These are phyloP conservation scores for Zapus hudsonius DNA, from an alignment of 2,113 vertebrate species.

Conservation along the genomic window DNA sequence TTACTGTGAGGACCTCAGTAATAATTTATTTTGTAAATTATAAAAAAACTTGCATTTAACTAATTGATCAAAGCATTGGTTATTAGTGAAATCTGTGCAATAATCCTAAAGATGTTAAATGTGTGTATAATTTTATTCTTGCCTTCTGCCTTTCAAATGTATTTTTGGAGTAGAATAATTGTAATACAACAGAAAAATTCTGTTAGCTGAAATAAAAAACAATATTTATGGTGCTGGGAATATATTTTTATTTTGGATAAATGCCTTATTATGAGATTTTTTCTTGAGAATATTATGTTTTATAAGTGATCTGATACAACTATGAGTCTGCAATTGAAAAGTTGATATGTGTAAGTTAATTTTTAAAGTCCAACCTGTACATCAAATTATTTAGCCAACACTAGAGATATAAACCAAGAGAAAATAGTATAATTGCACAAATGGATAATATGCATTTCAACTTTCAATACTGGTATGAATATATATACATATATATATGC, in stretches of 20 bases:
- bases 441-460: neutral
- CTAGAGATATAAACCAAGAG: neutral
- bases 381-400: neutral
- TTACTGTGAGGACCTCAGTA: neutral
- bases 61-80: neutral
- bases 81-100: neutral
- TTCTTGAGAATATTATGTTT: neutral
- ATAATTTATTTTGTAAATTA: neutral
- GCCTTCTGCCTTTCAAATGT: neutral
- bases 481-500: neutral
- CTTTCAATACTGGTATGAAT: neutral
- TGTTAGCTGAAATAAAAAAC: neutral
- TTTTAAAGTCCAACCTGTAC: neutral
- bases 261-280: neutral
- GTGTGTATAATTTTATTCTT: neutral
- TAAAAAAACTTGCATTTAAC: neutral
- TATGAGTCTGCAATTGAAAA: neutral
- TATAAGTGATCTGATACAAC: neutral
- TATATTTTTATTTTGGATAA: neutral
- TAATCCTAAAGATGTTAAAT: slow-evolving; percentile 15
- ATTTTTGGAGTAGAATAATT: neutral
- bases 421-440: neutral
- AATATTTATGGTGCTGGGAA: neutral
- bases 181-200: neutral
- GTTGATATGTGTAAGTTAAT: neutral